Evolutionary conservation across 2,797 vertebrate species (phyloP).

Genomic region (Rhadinocentrus ornatus): DNA sequence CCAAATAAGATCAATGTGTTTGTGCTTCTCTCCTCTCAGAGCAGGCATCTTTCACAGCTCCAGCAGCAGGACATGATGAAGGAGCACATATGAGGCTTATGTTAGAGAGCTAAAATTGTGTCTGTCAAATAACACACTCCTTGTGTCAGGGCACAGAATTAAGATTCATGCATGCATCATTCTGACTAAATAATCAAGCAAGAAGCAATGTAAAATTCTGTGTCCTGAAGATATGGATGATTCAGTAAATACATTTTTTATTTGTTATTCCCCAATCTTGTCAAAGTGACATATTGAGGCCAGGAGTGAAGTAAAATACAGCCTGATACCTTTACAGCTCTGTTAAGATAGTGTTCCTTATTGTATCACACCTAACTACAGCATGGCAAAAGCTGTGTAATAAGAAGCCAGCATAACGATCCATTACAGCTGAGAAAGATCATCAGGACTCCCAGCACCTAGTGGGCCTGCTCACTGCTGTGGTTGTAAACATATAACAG

Average conservation of each 20-base stretch:
- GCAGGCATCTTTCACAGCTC: constrained; percentile 51
- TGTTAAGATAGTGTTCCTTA: constrained; percentile 43
- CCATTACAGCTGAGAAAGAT: constrained; percentile 64
- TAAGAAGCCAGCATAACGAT: constrained; percentile 66
- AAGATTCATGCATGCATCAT: neutral
- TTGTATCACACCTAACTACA: constrained; percentile 56
- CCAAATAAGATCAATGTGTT: constrained; percentile 78
- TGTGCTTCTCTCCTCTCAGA: constrained; percentile 58
- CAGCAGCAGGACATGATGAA: constrained; percentile 35
- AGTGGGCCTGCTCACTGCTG: constrained; percentile 76
- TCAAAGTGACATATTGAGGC: constrained; percentile 40
- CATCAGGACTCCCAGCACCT: constrained; percentile 71
- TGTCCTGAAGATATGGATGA: neutral
- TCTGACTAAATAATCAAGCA: neutral
- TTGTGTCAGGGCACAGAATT: constrained; percentile 2
- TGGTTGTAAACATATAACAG: constrained; percentile 89
- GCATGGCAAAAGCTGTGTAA: constrained; percentile 49
- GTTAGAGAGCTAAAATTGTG: constrained; percentile 20
- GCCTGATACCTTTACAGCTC: constrained; percentile 37
- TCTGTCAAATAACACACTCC: constrained; percentile 25
- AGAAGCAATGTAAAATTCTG: neutral
- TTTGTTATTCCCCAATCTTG: constrained; percentile 2
- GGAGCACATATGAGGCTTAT: constrained; percentile 16
- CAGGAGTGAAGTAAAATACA: constrained; percentile 17
- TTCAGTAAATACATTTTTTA: constrained; percentile 3